Evolutionary conservation across 2,797 vertebrate species (phyloP), one percentile per base, ranked within the genome.

Genomic region (Rhynchonycteris naso): DNA sequence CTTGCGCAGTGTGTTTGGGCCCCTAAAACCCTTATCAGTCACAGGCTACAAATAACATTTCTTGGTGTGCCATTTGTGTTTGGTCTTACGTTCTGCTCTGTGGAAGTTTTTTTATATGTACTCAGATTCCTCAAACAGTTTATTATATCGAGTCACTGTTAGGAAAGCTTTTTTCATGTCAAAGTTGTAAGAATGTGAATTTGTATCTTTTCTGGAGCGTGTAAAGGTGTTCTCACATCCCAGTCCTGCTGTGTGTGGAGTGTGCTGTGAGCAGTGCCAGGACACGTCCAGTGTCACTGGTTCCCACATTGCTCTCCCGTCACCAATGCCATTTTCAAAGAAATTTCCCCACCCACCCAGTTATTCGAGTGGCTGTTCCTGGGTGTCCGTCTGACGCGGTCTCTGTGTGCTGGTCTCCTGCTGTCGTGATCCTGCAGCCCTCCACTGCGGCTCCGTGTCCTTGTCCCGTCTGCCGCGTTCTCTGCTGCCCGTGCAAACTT

Each of bases 251-350:
- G 16, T 43, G 5, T 65, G 18, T 15, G 56, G 59, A 18, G 7
- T 16, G 28, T 10, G 1, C 21, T 4, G 3, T 16, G 16, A 43
- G 5, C n/a, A 8, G 52, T 38, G 18, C 24, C 2, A 26, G n/a
- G 28, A 1, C 24, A 56, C 4, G 5, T 6, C 22, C 26, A 12
- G 24, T 19, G 43, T 56, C 12, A 18, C 47, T 9, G 15, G 22
- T 58, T 54, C 21, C 66, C 22, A 1, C 6, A 0, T 12, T 6
- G 22, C 38, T 33, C 0, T 74, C 4, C 1, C 22, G 24, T 30
- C 16, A 11, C 19, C 26, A 7, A 3, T 8, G 4, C 52, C 22
- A 10, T 38, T 21, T 79, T 58, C 30, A 52, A n/a, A 65, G 16
- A 68, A 11, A 2, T 63, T 72, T n/a, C 18, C 47, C 7, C 7